phyloP scores from a whole-genome alignment of 2,797 vertebrate genomes.

The Scolopax rusticola region DNA sequence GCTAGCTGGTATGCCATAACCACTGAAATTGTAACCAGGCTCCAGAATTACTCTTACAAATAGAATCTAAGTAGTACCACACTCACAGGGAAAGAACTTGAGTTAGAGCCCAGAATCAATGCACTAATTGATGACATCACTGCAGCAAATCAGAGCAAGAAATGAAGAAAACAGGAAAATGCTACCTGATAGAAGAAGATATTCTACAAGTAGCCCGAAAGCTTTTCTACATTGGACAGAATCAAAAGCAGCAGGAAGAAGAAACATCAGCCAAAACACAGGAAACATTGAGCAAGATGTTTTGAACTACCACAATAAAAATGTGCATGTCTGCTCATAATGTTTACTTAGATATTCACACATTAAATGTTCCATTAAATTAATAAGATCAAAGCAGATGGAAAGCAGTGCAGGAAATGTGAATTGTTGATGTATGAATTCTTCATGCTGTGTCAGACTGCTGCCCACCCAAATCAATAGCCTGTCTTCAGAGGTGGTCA shows the following conservation, averaged over 20 bases:
- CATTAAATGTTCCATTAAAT: not conserved
- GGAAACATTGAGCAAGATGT: not conserved
- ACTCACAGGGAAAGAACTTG: not conserved
- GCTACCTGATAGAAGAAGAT: not conserved
- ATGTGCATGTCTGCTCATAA: not conserved
- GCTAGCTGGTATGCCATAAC: not conserved
- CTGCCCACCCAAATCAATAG: not conserved
- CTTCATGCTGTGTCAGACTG: not conserved
- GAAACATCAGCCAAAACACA: not conserved
- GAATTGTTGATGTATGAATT: not conserved
- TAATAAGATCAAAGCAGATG: not conserved
- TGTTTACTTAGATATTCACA: not conserved
- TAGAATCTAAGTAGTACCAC: not conserved
- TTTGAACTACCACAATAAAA: not conserved
- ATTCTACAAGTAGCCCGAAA: not conserved
- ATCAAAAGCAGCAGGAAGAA: conserved; percentile 4
- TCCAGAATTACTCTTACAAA: not conserved
- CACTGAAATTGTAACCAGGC: not conserved
- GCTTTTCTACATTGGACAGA: not conserved
- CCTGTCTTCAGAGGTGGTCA: not conserved
- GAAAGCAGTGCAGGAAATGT: not conserved
- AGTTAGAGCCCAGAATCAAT: not conserved
- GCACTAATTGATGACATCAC: not conserved
- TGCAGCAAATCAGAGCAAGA: not conserved
- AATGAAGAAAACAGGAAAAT: not conserved